phyloP scores from a whole-genome alignment of 2,797 vertebrate species.

The Limosa lapponica region DNA sequence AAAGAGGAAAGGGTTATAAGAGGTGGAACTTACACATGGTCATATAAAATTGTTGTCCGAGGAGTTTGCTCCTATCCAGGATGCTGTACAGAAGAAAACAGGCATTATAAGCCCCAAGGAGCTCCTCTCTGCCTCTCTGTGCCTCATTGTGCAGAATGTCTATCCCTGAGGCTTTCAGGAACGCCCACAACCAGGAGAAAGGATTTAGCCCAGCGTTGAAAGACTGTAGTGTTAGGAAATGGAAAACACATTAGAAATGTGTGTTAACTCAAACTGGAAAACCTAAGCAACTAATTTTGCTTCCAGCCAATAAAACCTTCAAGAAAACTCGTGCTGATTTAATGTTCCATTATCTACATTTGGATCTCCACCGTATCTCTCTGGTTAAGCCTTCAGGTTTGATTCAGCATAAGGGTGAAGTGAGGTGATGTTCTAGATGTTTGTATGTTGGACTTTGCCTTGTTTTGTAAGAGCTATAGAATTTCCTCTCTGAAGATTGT shows the following conservation, averaged over 20 bases:
- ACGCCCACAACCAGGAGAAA: neutral
- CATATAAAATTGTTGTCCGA: neutral
- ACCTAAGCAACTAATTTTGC: slow-evolving; percentile 1
- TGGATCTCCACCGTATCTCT: neutral
- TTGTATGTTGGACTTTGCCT: neutral
- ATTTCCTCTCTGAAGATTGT: neutral
- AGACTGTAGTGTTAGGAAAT: neutral
- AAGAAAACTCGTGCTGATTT: neutral
- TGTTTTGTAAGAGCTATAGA: neutral
- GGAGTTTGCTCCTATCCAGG: neutral
- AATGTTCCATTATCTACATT: neutral
- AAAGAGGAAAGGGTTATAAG: neutral
- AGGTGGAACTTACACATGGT: neutral
- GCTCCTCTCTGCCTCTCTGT: neutral
- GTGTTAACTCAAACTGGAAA: slow-evolving; percentile 14
- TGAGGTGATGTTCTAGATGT: slow-evolving; percentile 6
- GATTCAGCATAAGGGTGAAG: neutral
- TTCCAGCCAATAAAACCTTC: slow-evolving; percentile 5
- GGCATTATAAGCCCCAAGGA: neutral
- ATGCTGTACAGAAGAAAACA: neutral
- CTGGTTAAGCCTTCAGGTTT: neutral
- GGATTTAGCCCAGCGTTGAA: neutral
- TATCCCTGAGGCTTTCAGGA: neutral
- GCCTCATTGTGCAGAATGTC: neutral
- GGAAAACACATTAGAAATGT: slow-evolving; percentile 40